Conservation (phyloP, 2,888 invertebrate genomes). For the Lottia gigantea region DNA sequence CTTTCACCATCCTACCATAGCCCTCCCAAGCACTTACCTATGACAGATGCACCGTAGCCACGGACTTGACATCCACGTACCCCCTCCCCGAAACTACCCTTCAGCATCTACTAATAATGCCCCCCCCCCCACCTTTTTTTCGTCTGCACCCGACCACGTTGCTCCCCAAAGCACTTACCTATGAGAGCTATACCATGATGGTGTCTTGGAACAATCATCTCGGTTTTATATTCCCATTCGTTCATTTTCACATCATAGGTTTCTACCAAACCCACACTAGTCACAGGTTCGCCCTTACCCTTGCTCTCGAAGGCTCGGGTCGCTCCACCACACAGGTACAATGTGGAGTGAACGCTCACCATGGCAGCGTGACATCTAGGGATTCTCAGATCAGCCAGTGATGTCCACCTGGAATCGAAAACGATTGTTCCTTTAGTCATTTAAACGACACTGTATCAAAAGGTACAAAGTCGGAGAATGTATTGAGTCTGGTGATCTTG, state of each 20-base stretch:
- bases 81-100: too few relatives aligned
- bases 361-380: conserved; percentile 45
- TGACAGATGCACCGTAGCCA: too few relatives aligned
- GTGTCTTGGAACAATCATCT: conserved; percentile 44
- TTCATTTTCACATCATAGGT: conserved; percentile 35
- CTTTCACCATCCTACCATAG: too few relatives aligned
- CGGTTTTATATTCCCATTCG: conserved; percentile 40
- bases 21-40: too few relatives aligned
- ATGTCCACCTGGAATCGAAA: conserved; percentile 41
- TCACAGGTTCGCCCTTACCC: conserved; percentile 28
- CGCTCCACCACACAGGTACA: conserved; percentile 53
- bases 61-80: too few relatives aligned
- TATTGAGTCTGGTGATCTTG: too few relatives aligned
- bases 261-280: conserved; percentile 41
- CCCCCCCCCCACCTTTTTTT: too few relatives aligned
- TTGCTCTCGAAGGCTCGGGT: conserved; percentile 27
- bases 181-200: conserved; percentile 43
- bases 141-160: too few relatives aligned
- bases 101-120: too few relatives aligned
- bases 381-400: conserved; percentile 32
- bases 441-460: too few relatives aligned
- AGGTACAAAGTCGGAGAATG: too few relatives aligned
- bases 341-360: conserved; percentile 31
- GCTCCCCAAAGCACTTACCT: conserved; percentile 31
- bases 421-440: too few relatives aligned